A percentile compares a stretch with the other conserved stretches of the same genome.
These are phyloP conservation scores for Heliconius hermathena DNA, from an alignment of 1,140 invertebrate genomes.

Conservation along the genomic window DNA sequence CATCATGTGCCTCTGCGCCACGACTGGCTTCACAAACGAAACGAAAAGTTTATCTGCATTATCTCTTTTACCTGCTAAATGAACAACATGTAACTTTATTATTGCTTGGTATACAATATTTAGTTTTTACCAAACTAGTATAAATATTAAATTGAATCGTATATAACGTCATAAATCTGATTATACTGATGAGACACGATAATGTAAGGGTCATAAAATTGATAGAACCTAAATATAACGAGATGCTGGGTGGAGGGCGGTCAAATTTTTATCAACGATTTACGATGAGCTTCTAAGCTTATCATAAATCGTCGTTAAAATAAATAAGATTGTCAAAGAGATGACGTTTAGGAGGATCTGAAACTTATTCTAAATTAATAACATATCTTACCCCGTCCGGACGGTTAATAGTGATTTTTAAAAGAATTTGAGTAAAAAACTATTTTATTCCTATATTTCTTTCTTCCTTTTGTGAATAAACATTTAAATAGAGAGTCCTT, in stretches of 20 bases:
- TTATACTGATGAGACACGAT: slow-evolving; percentile 8
- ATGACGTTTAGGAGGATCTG: not conserved
- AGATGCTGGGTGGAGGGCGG: not conserved
- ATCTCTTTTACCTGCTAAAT: too few relatives aligned
- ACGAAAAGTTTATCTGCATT: too few relatives aligned
- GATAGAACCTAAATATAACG: slow-evolving; percentile 20
- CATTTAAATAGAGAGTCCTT: too few relatives aligned
- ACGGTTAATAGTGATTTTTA: not conserved
- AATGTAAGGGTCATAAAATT: slow-evolving; percentile 25
- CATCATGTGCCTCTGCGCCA: too few relatives aligned
- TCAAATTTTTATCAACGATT: slow-evolving; percentile 23
- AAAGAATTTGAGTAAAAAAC: not conserved
- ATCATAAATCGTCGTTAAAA: not conserved
- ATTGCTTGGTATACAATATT: not conserved
- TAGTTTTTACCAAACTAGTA: not conserved
- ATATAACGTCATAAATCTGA: slow-evolving; percentile 25
- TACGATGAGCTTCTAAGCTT: not conserved
- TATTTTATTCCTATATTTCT: too few relatives aligned
- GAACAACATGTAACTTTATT: too few relatives aligned
- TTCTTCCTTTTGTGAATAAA: too few relatives aligned
- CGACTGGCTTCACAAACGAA: too few relatives aligned
- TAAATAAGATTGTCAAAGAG: not conserved
- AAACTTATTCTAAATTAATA: not conserved
- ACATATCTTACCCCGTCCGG: not conserved
- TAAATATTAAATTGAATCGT: slow-evolving; percentile 21